These are phyloP conservation scores for Coracias cyanogaster DNA, from an alignment of 2,797 vertebrate species.

Conservation along the genomic window DNA sequence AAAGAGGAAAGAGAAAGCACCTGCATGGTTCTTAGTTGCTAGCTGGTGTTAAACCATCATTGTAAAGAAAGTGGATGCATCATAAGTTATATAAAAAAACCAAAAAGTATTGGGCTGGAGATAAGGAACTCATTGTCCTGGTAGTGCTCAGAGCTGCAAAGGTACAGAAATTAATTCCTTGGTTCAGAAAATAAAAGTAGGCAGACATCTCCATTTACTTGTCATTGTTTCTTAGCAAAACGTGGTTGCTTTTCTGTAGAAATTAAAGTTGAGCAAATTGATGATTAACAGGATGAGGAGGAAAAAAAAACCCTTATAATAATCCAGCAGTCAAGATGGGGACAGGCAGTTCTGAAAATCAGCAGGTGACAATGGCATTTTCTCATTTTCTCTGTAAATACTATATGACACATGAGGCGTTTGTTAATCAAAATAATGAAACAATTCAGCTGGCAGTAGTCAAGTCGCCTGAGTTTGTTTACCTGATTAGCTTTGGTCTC, in stretches of 20 bases:
- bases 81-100: not conserved
- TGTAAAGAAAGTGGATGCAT: not conserved
- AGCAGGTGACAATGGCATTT: not conserved
- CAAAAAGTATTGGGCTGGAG: not conserved
- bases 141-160: not conserved
- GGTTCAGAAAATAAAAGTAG: not conserved
- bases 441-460: not conserved
- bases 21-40: not conserved
- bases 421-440: slow-evolving; percentile 23
- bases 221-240: not conserved
- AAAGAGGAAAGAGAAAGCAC: not conserved
- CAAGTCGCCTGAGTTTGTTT: slow-evolving; percentile 14
- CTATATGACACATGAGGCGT: not conserved
- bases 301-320: not conserved
- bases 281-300: not conserved
- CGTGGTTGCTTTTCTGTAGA: not conserved
- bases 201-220: not conserved
- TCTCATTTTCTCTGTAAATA: slow-evolving; percentile 4
- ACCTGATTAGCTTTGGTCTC: not conserved
- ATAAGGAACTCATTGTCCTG: not conserved
- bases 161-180: not conserved
- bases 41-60: not conserved
- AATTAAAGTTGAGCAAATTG: not conserved
- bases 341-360: not conserved
- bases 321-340: not conserved